These are phyloP conservation scores for Aradophagus sp. DNA, from an alignment of 1,140 invertebrate genomes.

Conservation along the genomic window DNA sequence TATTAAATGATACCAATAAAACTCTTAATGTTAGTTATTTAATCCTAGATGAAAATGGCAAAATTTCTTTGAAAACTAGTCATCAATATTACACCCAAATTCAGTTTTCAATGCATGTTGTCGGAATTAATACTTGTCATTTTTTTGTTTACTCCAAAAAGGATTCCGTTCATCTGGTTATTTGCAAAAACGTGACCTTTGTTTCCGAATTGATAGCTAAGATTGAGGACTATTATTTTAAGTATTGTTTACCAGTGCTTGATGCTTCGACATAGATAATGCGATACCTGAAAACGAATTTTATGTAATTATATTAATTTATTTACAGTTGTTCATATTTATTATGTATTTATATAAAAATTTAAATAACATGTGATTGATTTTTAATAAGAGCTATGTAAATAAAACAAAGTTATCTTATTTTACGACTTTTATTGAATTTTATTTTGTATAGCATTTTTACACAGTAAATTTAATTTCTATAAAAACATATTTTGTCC, in stretches of 20 bases:
- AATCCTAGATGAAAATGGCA: conserved; percentile 6
- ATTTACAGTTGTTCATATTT: neutral
- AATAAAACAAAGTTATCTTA: neutral
- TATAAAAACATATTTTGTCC: neutral
- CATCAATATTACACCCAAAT: conserved; percentile 48
- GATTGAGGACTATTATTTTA: conserved; percentile 17
- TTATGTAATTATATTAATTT: conserved; percentile 4
- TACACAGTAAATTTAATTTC: neutral
- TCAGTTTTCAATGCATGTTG: conserved; percentile 20
- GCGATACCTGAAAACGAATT: conserved; percentile 2
- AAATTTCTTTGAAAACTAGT: conserved; percentile 17
- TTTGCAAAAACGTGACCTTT: neutral
- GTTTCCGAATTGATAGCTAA: neutral
- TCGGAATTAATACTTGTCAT: conserved; percentile 12
- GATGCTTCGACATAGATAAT: conserved; percentile 1
- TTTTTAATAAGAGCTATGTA: conserved; percentile 7
- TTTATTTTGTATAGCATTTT: conserved; percentile 1
- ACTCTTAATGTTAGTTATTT: conserved; percentile 11
- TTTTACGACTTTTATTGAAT: conserved; percentile 3
- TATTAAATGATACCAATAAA: conserved; percentile 2
- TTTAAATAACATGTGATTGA: conserved; percentile 6
- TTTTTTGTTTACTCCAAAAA: conserved; percentile 27
- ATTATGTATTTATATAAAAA: conserved; percentile 3
- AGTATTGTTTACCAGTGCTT: conserved; percentile 14
- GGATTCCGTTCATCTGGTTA: conserved; percentile 1